Base-by-base conservation (phyloP, 2,113 vertebrate species). In the Plecturocebus donacophilus region DNA sequence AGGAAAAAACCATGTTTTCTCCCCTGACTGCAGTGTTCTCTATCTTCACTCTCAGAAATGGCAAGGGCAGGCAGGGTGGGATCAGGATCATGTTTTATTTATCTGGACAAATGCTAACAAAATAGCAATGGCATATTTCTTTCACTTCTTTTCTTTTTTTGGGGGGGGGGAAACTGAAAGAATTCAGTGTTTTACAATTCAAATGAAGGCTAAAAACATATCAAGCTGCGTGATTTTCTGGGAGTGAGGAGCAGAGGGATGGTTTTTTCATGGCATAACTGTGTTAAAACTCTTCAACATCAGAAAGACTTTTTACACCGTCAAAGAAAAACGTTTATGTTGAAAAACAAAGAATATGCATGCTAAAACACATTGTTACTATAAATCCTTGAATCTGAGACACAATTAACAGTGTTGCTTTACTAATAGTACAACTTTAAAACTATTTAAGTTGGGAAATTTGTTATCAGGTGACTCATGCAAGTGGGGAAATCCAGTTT, bases 401-500 rank as follows among this genome's bases (percentile, higher is more conserved):
- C 71, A 56, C 73, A 71, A 10, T 61, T 92, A 68, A 81, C 49
- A 47, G 58, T 13, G n/a, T 38, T 49, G 52, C 79, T 91, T 61
- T 82, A 38, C 61, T 91, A 93, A 97, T 16, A 68, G 79, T 70
- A 27, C 73, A 61, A 42, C 91, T 97, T 93, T 91, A 97, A 96
- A 95, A 80, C 76, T 56, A 94, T 25, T 86, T 88, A 95, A 91
- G 86, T 80, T 80, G 89, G 97, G 96, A 97, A 97, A 97, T 96
- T 97, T 97, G 97, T 95, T 97, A 98, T 97, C 97, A 96, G 93
- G 58, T 97, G 96, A 98, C 91, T 97, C 96, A 97, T 45, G 35
- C 30, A 45, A 49, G 89, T 75, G 97, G 97, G 96, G 96, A 98
- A 97, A 97, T 97, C 96, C 97, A 97, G 96, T 84, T 93, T 61